phyloP scores from a whole-genome alignment of 2,888 invertebrate genomes.

The Chironomus tentans region DNA sequence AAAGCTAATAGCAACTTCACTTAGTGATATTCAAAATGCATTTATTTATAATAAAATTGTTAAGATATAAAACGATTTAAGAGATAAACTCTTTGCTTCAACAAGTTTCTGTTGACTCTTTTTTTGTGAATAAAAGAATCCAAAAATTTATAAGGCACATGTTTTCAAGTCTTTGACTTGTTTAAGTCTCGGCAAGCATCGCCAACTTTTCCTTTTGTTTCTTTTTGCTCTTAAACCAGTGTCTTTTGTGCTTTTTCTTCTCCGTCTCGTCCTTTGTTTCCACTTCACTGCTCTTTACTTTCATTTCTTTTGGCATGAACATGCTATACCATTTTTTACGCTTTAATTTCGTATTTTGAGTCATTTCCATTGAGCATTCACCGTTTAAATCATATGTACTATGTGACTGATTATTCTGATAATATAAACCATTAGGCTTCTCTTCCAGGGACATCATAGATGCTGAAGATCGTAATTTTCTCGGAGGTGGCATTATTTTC shows the following conservation, averaged over 20 bases:
- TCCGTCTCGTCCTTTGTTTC: not conserved
- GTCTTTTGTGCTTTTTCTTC: not conserved
- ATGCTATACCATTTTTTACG: conserved; percentile 18
- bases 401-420: no score
- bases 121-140: no score
- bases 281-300: not conserved
- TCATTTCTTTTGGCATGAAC: conserved; percentile 10
- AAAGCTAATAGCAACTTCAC: no score
- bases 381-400: no score
- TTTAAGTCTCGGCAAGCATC: not conserved
- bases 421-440: no score
- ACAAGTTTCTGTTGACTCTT: no score
- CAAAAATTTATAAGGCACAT: not conserved
- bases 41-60: not conserved
- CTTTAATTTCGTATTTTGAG: not conserved
- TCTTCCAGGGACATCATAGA: not conserved
- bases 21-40: not conserved
- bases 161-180: no score
- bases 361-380: not conserved
- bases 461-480: not conserved
- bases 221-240: not conserved
- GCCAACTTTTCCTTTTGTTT: not conserved
- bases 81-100: not conserved
- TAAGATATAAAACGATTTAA: not conserved
- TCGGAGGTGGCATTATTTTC: not conserved